phyloP scores from a whole-genome alignment of 2,113 vertebrate species.

The Microtus pennsylvanicus region DNA sequence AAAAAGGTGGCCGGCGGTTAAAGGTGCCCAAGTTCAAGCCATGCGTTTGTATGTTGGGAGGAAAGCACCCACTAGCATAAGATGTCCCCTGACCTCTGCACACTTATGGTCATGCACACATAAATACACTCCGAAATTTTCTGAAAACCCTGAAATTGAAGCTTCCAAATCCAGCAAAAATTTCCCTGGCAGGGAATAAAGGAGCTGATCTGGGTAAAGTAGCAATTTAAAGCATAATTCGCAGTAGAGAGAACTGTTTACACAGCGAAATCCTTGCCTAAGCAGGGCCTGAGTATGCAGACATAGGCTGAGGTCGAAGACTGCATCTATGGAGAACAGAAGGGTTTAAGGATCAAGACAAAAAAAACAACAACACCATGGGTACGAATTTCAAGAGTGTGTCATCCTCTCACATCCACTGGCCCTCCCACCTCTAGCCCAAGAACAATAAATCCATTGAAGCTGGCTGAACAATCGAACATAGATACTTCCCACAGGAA shows the following conservation, averaged over 20 bases:
- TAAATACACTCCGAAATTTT: not conserved
- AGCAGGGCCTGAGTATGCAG: constrained; percentile 27
- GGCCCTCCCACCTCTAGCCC: constrained; percentile 4
- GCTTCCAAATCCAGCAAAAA: constrained; percentile 48
- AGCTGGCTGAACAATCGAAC: constrained; percentile 58
- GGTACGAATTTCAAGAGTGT: not conserved
- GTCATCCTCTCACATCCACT: constrained; percentile 28
- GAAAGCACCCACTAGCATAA: not conserved
- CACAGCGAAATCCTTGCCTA: constrained; percentile 26
- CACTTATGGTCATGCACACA: not conserved
- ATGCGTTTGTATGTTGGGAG: not conserved
- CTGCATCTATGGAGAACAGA: constrained; percentile 42
- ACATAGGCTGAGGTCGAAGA: constrained; percentile 23
- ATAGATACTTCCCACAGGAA: constrained; percentile 56
- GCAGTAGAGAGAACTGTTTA: constrained; percentile 32
- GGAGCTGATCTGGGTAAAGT: not conserved
- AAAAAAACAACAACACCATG: not conserved
- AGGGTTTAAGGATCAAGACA: constrained; percentile 42
- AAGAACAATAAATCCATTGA: constrained; percentile 66
- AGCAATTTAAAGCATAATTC: constrained; percentile 45
- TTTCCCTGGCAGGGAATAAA: constrained; percentile 15
- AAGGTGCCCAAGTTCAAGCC: not conserved
- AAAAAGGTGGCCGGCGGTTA: not conserved
- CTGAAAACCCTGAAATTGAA: constrained; percentile 50
- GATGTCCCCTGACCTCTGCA: not conserved